Conservation (phyloP, 2,888 invertebrate genomes). For the Emesis russula region DNA sequence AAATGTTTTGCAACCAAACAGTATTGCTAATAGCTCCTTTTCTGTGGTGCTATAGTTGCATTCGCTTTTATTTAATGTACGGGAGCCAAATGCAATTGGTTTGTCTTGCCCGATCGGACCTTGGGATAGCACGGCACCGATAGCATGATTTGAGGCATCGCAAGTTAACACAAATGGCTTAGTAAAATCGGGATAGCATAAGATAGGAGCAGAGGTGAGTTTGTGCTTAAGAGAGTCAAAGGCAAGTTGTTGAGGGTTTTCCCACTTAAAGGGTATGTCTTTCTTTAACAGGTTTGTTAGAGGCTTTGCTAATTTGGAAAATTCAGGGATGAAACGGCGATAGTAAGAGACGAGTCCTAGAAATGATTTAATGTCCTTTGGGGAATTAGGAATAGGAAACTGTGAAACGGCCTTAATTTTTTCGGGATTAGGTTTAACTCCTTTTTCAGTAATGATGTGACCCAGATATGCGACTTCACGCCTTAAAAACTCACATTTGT, state of each 20-base stretch:
- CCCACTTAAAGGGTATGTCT: slow-evolving; percentile 78
- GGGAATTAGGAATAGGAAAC: slow-evolving; percentile 54
- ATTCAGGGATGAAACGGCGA: slow-evolving; percentile 89
- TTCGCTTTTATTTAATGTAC: slow-evolving; percentile 84
- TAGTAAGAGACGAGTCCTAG: slow-evolving; percentile 77
- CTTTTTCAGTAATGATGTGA: slow-evolving; percentile 80
- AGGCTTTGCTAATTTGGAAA: slow-evolving; percentile 87
- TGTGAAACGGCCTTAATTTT: slow-evolving; percentile 14
- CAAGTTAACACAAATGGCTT: slow-evolving; percentile 84
- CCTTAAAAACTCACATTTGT: slow-evolving; percentile 43
- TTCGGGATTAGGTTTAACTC: slow-evolving; percentile 77
- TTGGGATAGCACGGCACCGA: slow-evolving; percentile 49
- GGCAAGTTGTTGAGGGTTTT: slow-evolving; percentile 67
- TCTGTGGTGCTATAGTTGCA: slow-evolving; percentile 73
- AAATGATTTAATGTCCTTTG: slow-evolving; percentile 46
- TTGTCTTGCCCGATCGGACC: slow-evolving; percentile 46
- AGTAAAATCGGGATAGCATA: slow-evolving; percentile 90
- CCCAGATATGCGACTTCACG: slow-evolving; percentile 91
- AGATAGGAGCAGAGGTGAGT: slow-evolving; percentile 85
- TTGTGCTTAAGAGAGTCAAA: slow-evolving; percentile 80
- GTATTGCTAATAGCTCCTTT: slow-evolving; percentile 20
- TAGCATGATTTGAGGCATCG: slow-evolving; percentile 84
- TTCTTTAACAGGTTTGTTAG: slow-evolving; percentile 82
- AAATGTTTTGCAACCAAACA: slow-evolving; percentile 36
- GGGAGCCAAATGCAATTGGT: slow-evolving; percentile 53